These are phyloP conservation scores for Sclerurus mexicanus DNA, from an alignment of 2,113 vertebrate species.

Conservation along the genomic window DNA sequence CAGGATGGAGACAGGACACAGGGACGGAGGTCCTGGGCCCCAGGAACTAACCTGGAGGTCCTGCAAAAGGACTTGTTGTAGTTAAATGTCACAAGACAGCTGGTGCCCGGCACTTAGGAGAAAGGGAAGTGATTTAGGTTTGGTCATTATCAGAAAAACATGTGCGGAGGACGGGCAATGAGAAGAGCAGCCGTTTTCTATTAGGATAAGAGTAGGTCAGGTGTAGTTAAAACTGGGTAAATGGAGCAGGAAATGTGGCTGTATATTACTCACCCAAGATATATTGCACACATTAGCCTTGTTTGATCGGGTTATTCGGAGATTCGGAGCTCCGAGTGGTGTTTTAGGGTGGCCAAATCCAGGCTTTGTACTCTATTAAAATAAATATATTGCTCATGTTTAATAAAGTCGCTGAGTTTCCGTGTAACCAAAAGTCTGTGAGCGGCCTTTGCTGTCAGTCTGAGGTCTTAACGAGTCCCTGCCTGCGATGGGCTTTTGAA, in stretches of 20 bases:
- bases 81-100: constrained; percentile 39
- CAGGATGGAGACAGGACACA: background rate
- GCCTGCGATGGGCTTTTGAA: constrained; percentile 9
- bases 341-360: constrained; percentile 58
- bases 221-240: constrained; percentile 64
- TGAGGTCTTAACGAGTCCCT: constrained; percentile 28
- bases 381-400: constrained; percentile 40
- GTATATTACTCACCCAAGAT: constrained; percentile 59
- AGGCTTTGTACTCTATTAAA: constrained; percentile 55
- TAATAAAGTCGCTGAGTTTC: constrained; percentile 31
- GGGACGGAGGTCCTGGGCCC: background rate
- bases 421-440: background rate
- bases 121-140: constrained; percentile 62
- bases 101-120: constrained; percentile 37
- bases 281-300: constrained; percentile 60
- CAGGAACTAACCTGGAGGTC: constrained; percentile 12
- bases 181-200: constrained; percentile 61
- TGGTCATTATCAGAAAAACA: constrained; percentile 52
- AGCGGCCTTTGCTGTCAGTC: background rate
- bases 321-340: background rate
- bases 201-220: constrained; percentile 66
- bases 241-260: constrained; percentile 66
- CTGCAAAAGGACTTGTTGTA: background rate
- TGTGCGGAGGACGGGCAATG: constrained; percentile 29
- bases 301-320: constrained; percentile 5